phyloP scores from a whole-genome alignment of 2,113 vertebrate species.

The Xiphophorus maculatus region DNA sequence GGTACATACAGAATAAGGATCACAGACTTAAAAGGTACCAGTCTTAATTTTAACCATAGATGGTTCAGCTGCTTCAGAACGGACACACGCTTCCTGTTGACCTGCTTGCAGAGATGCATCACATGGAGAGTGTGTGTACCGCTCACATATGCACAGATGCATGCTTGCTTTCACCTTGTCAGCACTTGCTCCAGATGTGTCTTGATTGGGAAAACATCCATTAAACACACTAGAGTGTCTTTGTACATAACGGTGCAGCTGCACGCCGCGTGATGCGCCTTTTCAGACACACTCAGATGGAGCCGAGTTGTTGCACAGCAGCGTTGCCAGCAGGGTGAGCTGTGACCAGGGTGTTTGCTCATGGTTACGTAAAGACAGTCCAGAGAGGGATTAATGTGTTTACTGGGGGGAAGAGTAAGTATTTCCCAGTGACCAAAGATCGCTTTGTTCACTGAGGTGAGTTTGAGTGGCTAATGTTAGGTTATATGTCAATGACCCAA shows the following conservation, averaged over 20 bases:
- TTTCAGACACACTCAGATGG: slow-evolving; percentile 18
- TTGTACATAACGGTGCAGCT: slow-evolving; percentile 53
- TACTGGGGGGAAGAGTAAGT: slow-evolving; percentile 40
- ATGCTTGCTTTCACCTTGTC: slow-evolving; percentile 47
- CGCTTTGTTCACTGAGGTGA: slow-evolving; percentile 54
- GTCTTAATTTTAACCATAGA: slow-evolving; percentile 1
- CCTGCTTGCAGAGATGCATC: slow-evolving; percentile 12
- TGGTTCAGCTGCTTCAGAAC: not conserved
- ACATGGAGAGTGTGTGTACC: slow-evolving; percentile 16
- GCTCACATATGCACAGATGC: slow-evolving; percentile 1
- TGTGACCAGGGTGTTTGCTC: slow-evolving; percentile 33
- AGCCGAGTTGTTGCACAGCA: slow-evolving; percentile 27
- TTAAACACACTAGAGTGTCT: slow-evolving; percentile 60
- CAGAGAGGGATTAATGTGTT: slow-evolving; percentile 49
- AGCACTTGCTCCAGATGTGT: slow-evolving; percentile 61
- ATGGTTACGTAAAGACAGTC: slow-evolving; percentile 42
- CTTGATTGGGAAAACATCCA: slow-evolving; percentile 57
- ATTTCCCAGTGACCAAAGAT: slow-evolving; percentile 46
- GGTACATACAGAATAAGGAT: not conserved
- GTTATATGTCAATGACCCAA: slow-evolving; percentile 56
- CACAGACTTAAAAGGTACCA: not conserved
- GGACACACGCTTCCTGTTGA: slow-evolving; percentile 9
- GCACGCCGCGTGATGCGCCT: slow-evolving; percentile 21
- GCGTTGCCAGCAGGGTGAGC: slow-evolving; percentile 20
- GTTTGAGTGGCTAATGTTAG: slow-evolving; percentile 55